Conservation (phyloP, 2,888 invertebrate genomes). For the Meganola albula region DNA sequence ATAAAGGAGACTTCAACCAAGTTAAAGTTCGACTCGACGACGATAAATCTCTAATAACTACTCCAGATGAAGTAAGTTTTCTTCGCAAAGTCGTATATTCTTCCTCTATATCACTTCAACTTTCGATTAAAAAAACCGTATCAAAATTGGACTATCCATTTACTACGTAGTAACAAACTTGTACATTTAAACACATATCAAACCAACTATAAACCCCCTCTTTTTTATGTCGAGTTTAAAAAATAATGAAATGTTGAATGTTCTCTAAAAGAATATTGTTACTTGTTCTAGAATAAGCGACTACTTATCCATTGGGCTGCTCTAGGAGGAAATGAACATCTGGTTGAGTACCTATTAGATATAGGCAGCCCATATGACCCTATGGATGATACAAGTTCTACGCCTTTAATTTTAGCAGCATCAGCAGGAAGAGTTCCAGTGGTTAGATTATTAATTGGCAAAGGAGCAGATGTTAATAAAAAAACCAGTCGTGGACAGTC, state of each 20-base stretch:
- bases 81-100: neutral
- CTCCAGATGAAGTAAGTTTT: conserved; percentile 50
- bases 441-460: conserved; percentile 80
- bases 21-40: conserved; percentile 80
- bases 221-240: too few species aligned
- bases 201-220: too few species aligned
- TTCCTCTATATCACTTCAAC: too few species aligned
- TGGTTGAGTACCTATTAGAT: conserved; percentile 83
- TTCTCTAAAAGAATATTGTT: too few species aligned
- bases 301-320: conserved; percentile 89
- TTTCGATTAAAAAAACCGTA: too few species aligned
- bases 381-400: conserved; percentile 85
- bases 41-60: conserved; percentile 48
- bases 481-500: conserved; percentile 86
- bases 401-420: conserved; percentile 87
- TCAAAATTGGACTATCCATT: too few species aligned
- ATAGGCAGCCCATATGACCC: conserved; percentile 82
- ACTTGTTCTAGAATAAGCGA: conserved; percentile 80
- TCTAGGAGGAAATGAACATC: conserved; percentile 85
- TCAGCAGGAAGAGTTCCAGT: conserved; percentile 86
- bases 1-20: conserved; percentile 83
- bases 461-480: conserved; percentile 85
- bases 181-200: too few species aligned
- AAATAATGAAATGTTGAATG: too few species aligned
- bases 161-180: too few species aligned